Conservation (phyloP, 2,888 invertebrate species). For the Therioaphis trifolii region DNA sequence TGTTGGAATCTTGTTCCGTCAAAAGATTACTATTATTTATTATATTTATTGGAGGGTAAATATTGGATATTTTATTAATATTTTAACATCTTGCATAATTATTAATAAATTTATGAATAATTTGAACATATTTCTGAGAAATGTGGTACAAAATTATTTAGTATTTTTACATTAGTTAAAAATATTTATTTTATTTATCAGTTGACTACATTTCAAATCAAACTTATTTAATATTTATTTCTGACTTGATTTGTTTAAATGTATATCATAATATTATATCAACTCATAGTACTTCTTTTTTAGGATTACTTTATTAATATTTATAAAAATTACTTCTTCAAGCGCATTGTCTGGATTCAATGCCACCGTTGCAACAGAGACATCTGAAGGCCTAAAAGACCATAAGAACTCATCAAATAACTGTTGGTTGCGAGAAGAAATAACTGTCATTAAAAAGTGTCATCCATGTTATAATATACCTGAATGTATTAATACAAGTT, state of each 20-base stretch:
- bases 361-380: slow-evolving; percentile 8
- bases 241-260: no score
- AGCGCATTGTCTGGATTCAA: slow-evolving; percentile 9
- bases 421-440: slow-evolving; percentile 81
- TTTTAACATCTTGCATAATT: slow-evolving; percentile 22
- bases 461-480: slow-evolving; percentile 86
- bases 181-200: background rate
- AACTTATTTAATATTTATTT: no score
- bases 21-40: slow-evolving; percentile 85
- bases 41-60: slow-evolving; percentile 80
- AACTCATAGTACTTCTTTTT: background rate
- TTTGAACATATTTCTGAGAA: no score
- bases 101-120: slow-evolving; percentile 29
- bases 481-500: slow-evolving; percentile 84
- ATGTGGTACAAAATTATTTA: slow-evolving; percentile 5
- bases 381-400: background rate
- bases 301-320: slow-evolving; percentile 46
- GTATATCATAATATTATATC: background rate
- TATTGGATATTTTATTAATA: slow-evolving; percentile 66
- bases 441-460: slow-evolving; percentile 79
- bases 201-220: background rate
- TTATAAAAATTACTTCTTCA: slow-evolving; percentile 54
- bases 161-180: background rate
- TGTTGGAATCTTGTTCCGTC: slow-evolving; percentile 83
- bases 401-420: slow-evolving; percentile 42